A percentile compares a stretch with the other conserved stretches of the same genome.
phyloP scores from a whole-genome alignment of 2,797 vertebrate species.

The Gouania willdenowi region DNA sequence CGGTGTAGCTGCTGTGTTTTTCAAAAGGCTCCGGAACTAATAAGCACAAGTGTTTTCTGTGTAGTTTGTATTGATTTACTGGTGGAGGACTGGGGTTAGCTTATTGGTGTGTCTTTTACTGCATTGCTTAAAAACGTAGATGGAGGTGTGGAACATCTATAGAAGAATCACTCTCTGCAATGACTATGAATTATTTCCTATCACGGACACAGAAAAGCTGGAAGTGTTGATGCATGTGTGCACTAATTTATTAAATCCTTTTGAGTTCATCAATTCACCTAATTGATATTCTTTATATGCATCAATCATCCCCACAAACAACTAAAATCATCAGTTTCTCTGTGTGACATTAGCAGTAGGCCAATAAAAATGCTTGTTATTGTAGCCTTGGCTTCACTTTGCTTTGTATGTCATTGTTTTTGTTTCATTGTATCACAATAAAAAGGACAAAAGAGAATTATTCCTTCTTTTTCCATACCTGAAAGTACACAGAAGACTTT shows the following conservation, averaged over 20 bases:
- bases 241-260: constrained; percentile 52
- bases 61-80: constrained; percentile 17
- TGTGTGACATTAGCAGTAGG: neutral
- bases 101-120: constrained; percentile 9
- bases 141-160: constrained; percentile 3
- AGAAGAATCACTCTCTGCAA: constrained; percentile 7
- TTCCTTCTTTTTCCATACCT: neutral
- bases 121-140: constrained; percentile 17
- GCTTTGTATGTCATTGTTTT: neutral
- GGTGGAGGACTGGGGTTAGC: constrained; percentile 34
- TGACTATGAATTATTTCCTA: neutral
- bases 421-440: neutral
- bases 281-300: no score
- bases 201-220: constrained; percentile 21
- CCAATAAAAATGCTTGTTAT: neutral
- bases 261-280: no score
- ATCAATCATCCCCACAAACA: no score
- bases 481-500: no score
- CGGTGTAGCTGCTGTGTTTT: constrained; percentile 56
- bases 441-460: neutral
- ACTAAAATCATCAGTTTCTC: no score
- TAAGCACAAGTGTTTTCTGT: constrained; percentile 1
- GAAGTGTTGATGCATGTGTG: constrained; percentile 38
- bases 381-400: neutral
- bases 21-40: constrained; percentile 62